A percentile compares a stretch with the other conserved stretches of the same genome.
phyloP scores from a whole-genome alignment of 2,888 invertebrate genomes.

The Saturnia japonica region DNA sequence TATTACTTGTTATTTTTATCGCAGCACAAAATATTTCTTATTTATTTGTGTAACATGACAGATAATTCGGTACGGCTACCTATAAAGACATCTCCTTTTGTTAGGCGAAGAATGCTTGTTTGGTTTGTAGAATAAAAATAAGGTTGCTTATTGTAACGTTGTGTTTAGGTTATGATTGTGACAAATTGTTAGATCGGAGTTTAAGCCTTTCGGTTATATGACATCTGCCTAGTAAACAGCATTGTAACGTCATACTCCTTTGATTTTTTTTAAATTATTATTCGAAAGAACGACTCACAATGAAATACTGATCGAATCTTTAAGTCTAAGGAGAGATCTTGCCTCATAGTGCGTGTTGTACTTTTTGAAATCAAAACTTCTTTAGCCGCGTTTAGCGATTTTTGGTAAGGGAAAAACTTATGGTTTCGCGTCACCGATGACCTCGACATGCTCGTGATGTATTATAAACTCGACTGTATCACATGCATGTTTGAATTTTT shows the following conservation, averaged over 20 bases:
- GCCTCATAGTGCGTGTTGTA: too few species aligned
- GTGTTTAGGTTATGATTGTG: slow-evolving; percentile 78
- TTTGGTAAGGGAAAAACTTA: too few species aligned
- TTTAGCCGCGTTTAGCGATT: too few species aligned
- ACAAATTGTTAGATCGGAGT: slow-evolving; percentile 72
- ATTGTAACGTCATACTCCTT: slow-evolving; percentile 48
- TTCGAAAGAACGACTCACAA: background rate
- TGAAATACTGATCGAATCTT: background rate
- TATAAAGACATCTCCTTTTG: slow-evolving; percentile 71
- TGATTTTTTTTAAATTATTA: slow-evolving; percentile 38
- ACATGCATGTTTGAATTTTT: too few species aligned
- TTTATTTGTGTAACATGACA: slow-evolving; percentile 78
- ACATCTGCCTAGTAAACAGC: slow-evolving; percentile 55
- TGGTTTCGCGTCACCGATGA: too few species aligned
- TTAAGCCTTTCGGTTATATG: slow-evolving; percentile 68
- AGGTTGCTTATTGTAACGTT: slow-evolving; percentile 57
- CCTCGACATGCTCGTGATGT: too few species aligned
- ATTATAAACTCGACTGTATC: too few species aligned
- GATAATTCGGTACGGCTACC: slow-evolving; percentile 74
- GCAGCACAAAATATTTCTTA: slow-evolving; percentile 73
- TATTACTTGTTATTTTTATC: slow-evolving; percentile 62
- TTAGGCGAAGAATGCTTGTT: slow-evolving; percentile 64
- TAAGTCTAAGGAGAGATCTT: too few species aligned
- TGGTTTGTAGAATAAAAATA: slow-evolving; percentile 68
- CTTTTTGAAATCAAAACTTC: too few species aligned